Conservation (phyloP, 2,113 vertebrate species). For the Paratilapia polleni region DNA sequence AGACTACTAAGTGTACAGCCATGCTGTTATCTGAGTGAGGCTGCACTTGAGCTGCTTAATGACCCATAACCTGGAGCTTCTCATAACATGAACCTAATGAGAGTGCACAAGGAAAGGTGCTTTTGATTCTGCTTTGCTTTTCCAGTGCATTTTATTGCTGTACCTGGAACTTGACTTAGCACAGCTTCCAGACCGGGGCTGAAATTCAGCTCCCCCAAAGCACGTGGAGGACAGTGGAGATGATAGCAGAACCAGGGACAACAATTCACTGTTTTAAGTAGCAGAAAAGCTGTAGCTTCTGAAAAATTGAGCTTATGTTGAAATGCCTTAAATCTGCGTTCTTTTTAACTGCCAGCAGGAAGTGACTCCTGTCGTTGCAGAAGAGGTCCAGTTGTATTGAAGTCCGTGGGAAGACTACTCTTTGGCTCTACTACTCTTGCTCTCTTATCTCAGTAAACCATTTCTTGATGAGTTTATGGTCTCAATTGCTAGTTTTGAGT, state of each 20-base stretch:
- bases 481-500: background rate
- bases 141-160: background rate
- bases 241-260: background rate
- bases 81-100: background rate
- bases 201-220: background rate
- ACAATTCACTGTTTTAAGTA: background rate
- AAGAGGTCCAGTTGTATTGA: background rate
- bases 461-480: background rate
- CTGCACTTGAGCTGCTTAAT: background rate
- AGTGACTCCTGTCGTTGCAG: background rate
- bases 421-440: background rate
- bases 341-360: background rate
- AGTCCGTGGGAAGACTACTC: rapidly evolving
- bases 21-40: background rate
- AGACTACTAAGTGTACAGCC: background rate
- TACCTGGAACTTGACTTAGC: background rate
- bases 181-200: background rate
- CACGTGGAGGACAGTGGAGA: background rate
- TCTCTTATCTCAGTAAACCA: background rate
- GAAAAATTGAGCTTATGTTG: background rate
- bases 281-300: background rate
- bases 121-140: background rate
- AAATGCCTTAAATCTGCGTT: background rate
- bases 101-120: background rate
- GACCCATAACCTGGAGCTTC: background rate